These are phyloP conservation scores for Palaemon carinicauda DNA, from an alignment of 1,140 invertebrate species.

Conservation along the genomic window DNA sequence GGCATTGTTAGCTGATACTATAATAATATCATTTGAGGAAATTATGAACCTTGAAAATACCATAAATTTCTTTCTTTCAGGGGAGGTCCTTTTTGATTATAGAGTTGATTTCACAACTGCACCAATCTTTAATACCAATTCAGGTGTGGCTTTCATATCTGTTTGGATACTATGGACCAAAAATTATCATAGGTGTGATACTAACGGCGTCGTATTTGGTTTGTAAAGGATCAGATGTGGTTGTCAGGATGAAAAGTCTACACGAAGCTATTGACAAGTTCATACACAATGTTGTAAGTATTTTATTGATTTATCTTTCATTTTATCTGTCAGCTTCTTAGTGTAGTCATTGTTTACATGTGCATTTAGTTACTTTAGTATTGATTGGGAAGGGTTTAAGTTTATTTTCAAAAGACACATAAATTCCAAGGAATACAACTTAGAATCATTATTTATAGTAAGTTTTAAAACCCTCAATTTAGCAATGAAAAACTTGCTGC, in stretches of 20 bases:
- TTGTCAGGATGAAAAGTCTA: constrained; percentile 73
- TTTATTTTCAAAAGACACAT: too few relatives aligned
- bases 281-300: constrained; percentile 79
- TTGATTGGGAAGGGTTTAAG: too few relatives aligned
- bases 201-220: constrained; percentile 82
- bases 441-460: too few relatives aligned
- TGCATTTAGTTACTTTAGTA: too few relatives aligned
- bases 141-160: constrained; percentile 88
- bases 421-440: too few relatives aligned
- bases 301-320: too few relatives aligned
- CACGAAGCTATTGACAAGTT: constrained; percentile 76
- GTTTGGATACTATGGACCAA: constrained; percentile 77
- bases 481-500: too few relatives aligned
- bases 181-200: constrained; percentile 80
- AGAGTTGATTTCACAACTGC: constrained; percentile 79
- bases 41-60: neutral
- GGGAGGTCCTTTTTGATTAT: constrained; percentile 87
- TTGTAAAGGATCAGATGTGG: constrained; percentile 78
- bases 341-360: too few relatives aligned
- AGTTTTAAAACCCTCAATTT: too few relatives aligned
- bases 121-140: constrained; percentile 80
- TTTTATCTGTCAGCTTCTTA: too few relatives aligned
- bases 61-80: constrained; percentile 68
- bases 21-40: too few relatives aligned
- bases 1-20: too few relatives aligned